Evolutionary conservation across 30 jellyfish, hydroid and myxozoan species (phyloP).

Genomic region (Sanderia malayensis): DNA sequence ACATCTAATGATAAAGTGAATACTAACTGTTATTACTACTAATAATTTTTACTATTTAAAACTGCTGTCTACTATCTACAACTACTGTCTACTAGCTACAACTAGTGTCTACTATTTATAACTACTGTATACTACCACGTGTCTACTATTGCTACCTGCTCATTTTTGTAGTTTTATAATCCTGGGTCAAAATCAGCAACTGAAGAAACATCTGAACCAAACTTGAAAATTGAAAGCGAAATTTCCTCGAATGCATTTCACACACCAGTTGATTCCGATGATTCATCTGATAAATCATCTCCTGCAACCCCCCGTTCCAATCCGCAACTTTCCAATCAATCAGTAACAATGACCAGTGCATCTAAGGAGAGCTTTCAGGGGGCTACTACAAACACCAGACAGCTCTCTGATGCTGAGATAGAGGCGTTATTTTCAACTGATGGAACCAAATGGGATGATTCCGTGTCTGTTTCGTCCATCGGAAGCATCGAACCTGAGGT

Average conservation of each 20-base stretch:
- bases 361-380: not conserved
- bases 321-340: not conserved
- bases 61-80: too few species aligned
- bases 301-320: not conserved
- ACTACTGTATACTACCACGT: too few species aligned
- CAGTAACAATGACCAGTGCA: not conserved
- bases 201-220: too few species aligned
- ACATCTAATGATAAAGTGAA: too few species aligned
- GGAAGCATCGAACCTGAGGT: conserved; percentile 38
- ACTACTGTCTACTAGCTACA: too few species aligned
- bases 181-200: too few species aligned
- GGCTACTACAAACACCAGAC: conserved; percentile 17
- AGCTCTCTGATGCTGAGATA: conserved; percentile 35
- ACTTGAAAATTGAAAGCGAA: conserved; percentile 3
- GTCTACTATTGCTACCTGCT: too few species aligned
- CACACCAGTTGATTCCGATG: conserved; percentile 3
- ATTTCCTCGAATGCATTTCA: not conserved
- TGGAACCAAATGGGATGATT: conserved; percentile 43
- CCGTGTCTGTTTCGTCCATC: conserved; percentile 53
- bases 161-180: too few species aligned
- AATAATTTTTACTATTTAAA: too few species aligned
- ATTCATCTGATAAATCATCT: not conserved
- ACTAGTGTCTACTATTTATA: too few species aligned
- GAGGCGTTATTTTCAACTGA: conserved; percentile 20
- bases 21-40: too few species aligned